phyloP scores from a whole-genome alignment of 1,140 invertebrate genomes.

The Scylla paramamosain region DNA sequence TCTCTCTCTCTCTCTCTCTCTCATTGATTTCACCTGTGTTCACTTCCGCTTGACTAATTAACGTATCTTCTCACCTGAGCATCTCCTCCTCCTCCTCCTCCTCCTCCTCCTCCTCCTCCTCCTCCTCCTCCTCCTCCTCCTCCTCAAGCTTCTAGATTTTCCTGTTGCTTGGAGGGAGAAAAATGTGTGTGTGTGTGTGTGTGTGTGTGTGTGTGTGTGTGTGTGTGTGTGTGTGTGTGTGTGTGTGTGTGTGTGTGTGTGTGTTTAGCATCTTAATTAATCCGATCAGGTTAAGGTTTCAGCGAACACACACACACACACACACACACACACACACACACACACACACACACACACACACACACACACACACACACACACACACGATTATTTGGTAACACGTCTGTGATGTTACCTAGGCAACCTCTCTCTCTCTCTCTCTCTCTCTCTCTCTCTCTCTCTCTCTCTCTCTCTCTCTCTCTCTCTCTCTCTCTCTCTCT shows the following conservation, averaged over 20 bases:
- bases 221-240: conserved; percentile 32
- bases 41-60: neutral
- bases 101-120: neutral
- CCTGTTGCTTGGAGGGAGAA: neutral
- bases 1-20: conserved; percentile 31
- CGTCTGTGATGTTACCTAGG: neutral
- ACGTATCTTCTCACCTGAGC: neutral
- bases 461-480: neutral
- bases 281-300: neutral
- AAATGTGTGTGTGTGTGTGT: neutral
- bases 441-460: neutral
- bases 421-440: conserved; percentile 39
- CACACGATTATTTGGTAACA: neutral
- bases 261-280: neutral
- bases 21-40: neutral
- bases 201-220: neutral
- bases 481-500: too few relatives aligned
- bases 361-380: conserved; percentile 52
- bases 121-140: neutral
- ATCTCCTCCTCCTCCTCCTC: neutral
- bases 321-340: conserved; percentile 46
- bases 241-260: neutral
- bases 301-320: neutral
- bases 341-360: conserved; percentile 41
- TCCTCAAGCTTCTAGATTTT: neutral